phyloP scores from a whole-genome alignment of 2,113 vertebrate species.

The Rostratula benghalensis region DNA sequence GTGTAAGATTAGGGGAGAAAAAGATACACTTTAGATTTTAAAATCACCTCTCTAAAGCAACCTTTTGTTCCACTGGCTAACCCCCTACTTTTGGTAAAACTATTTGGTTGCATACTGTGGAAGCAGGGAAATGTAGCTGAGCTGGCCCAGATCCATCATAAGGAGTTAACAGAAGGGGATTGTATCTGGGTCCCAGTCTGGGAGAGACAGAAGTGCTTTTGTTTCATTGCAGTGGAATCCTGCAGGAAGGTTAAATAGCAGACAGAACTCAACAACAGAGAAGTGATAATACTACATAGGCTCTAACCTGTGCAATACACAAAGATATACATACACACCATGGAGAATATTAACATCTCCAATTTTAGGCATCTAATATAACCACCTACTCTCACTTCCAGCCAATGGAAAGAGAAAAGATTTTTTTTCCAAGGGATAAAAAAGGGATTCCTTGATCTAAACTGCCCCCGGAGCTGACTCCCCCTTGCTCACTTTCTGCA shows the following conservation, averaged over 20 bases:
- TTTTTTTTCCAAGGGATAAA: background rate
- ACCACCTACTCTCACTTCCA: background rate
- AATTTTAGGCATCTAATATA: background rate
- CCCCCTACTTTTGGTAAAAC: background rate
- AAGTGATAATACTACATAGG: background rate
- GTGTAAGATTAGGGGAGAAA: background rate
- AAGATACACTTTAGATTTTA: background rate
- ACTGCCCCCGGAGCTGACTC: background rate
- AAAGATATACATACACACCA: background rate
- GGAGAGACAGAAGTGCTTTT: conserved; percentile 13
- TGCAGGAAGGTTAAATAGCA: background rate
- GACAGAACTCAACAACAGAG: background rate
- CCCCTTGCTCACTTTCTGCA: background rate
- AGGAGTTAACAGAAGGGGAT: conserved; percentile 12
- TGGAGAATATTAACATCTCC: background rate
- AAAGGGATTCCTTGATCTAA: background rate
- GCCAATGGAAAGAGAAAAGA: background rate
- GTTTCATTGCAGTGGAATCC: background rate
- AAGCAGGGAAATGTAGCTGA: conserved; percentile 9
- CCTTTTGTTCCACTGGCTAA: background rate
- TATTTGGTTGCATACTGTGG: background rate
- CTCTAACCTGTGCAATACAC: background rate
- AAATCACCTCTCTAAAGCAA: background rate
- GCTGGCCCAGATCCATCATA: background rate
- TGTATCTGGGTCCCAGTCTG: background rate